phyloP scores from a whole-genome alignment of 2,888 invertebrate genomes.

The Gastracanthus pulcherrimus region DNA sequence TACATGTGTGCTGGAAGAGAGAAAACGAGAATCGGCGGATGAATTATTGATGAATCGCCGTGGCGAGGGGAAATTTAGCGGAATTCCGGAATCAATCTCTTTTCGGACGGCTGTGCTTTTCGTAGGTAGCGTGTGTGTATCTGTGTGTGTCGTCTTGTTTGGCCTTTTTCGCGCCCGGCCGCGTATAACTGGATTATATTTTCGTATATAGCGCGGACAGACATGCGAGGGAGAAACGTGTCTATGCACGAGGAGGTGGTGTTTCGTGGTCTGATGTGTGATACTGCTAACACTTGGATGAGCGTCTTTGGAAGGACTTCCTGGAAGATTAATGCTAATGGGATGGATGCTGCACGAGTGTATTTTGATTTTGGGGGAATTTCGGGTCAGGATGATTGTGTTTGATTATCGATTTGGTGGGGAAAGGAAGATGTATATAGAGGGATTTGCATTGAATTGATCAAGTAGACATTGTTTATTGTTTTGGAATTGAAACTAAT shows the following conservation, averaged over 20 bases:
- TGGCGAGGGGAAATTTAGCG: neutral
- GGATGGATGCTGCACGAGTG: neutral
- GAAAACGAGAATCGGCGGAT: slow-evolving; percentile 15
- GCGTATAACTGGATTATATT: neutral
- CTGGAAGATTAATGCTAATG: neutral
- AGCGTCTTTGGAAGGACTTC: neutral
- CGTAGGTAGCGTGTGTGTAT: neutral
- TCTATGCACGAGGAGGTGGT: neutral
- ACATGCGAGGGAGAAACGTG: too few relatives aligned
- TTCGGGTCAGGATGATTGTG: too few relatives aligned
- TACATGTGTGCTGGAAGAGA: neutral
- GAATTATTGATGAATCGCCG: slow-evolving; percentile 33
- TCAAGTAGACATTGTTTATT: too few relatives aligned
- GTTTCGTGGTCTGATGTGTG: too few relatives aligned
- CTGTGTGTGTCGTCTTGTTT: neutral
- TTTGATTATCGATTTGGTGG: too few relatives aligned
- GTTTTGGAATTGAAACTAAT: too few relatives aligned
- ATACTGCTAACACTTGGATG: neutral
- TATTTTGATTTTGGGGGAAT: neutral
- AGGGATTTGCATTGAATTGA: too few relatives aligned
- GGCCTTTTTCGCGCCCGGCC: neutral
- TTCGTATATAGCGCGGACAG: too few relatives aligned
- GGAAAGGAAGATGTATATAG: too few relatives aligned
- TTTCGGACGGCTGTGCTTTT: neutral
- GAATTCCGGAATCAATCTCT: slow-evolving; percentile 31